Percentiles rank a stretch among this genome's conserved stretches.
These are phyloP conservation scores for Arrhopalites spinosus DNA, from an alignment of 2,888 invertebrate genomes.

Conservation along the genomic window DNA sequence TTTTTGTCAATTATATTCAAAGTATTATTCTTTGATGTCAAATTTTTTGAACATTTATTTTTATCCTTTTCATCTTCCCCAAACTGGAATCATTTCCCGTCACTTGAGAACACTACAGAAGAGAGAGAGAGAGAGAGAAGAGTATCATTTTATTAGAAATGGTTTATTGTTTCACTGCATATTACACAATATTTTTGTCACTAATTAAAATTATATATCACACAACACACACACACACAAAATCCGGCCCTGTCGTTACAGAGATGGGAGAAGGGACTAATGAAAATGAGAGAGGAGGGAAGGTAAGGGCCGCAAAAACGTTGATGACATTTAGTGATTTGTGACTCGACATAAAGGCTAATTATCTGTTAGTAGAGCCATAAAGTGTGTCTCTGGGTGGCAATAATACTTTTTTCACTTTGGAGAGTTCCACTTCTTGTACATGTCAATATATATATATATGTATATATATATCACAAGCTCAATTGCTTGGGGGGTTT, in stretches of 20 bases:
- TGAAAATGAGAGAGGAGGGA: neutral
- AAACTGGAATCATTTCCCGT: too few relatives aligned
- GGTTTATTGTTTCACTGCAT: too few relatives aligned
- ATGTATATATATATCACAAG: too few relatives aligned
- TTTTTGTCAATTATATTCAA: too few relatives aligned
- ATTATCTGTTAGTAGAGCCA: slow-evolving; percentile 20
- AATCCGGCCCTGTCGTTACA: neutral
- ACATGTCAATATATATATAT: neutral
- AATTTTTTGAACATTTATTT: too few relatives aligned
- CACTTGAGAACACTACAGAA: too few relatives aligned
- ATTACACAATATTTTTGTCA: too few relatives aligned
- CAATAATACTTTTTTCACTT: neutral
- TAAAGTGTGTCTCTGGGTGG: slow-evolving; percentile 13
- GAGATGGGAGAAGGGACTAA: neutral
- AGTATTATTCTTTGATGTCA: too few relatives aligned
- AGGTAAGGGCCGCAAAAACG: neutral
- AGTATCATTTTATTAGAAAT: too few relatives aligned
- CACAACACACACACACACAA: neutral
- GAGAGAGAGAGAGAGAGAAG: too few relatives aligned
- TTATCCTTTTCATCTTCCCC: too few relatives aligned
- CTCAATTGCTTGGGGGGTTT: neutral
- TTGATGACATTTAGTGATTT: slow-evolving; percentile 28
- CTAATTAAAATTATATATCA: too few relatives aligned
- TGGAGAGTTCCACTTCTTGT: neutral
- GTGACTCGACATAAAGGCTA: slow-evolving; percentile 23